phyloP scores from a whole-genome alignment of 64 coral and sea anemone species.

The Dendrophyllia cribrosa region DNA sequence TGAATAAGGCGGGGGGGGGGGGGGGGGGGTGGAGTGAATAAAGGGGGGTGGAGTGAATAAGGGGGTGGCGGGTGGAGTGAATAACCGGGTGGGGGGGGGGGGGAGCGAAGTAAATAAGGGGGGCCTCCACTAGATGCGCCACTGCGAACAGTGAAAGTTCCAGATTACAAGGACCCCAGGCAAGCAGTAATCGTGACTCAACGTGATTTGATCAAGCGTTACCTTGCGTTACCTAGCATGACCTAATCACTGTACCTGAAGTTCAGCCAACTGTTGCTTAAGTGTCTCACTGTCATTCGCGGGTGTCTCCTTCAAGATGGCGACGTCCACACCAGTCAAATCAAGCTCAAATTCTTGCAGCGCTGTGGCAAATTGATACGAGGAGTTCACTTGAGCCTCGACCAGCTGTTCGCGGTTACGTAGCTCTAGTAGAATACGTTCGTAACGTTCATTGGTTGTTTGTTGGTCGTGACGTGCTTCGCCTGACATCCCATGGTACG shows the following conservation, averaged over 20 bases:
- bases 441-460: slow-evolving; percentile 82
- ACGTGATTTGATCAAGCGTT: neutral
- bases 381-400: slow-evolving; percentile 68
- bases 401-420: slow-evolving; percentile 58
- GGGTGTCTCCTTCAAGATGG: slow-evolving; percentile 66
- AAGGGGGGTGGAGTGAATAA: too few relatives aligned
- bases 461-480: slow-evolving; percentile 59
- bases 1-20: too few relatives aligned
- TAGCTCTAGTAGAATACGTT: slow-evolving; percentile 78
- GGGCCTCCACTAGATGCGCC: too few relatives aligned
- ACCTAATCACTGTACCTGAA: slow-evolving; percentile 48
- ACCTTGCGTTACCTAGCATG: neutral
- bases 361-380: slow-evolving; percentile 65
- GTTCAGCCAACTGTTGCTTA: slow-evolving; percentile 76
- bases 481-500: slow-evolving; percentile 59
- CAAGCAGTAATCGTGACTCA: too few relatives aligned
- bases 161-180: too few relatives aligned
- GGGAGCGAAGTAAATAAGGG: too few relatives aligned
- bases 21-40: too few relatives aligned
- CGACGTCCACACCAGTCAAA: slow-evolving; percentile 69
- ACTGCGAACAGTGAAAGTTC: neutral
- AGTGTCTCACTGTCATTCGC: slow-evolving; percentile 60
- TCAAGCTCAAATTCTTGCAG: slow-evolving; percentile 64
- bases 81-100: too few relatives aligned
- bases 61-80: too few relatives aligned